Evolutionary conservation across 1,140 invertebrate species (phyloP), one percentile per base, ranked within the genome.

Genomic region (Bombus fervidus): DNA sequence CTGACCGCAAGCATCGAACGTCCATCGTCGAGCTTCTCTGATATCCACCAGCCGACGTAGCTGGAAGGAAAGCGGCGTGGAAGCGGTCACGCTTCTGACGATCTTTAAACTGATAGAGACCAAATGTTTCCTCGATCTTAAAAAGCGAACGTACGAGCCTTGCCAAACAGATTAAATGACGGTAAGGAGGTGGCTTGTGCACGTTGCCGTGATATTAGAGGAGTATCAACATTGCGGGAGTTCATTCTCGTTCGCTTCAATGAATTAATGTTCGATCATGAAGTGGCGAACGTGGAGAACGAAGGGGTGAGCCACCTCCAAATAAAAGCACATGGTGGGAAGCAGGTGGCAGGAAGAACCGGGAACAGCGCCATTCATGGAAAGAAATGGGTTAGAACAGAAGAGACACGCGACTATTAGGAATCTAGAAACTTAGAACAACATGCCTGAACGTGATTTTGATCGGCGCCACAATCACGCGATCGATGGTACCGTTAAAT

Each of bases 191-290:
- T 94, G 87, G 93, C 90, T 86, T 84, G 86, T 75, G 89, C 90
- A 87, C 76, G 93, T 93, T 93, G 91, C 90, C 83, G 84, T 79
- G 92, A 93, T 94, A 94, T 94, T 94, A 94, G 94, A 94, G 92
- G 76, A 94, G 92, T 89, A 94, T 94, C 94, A 94, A 93, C 91
- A 91, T 92, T 88, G 89, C 90, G 89, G 92, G 90, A 89, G 93
- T 93, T 89, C 87, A 83, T 91, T 91, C 77, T 73, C 73, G 83
- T 90, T 31, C 81, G 31, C 59, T 79, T 77, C 72, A 69, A 80
- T 79, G 88, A 89, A 89, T 86, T 81, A 82, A 73, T 37, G 66
- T 83, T 78, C 66, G 37, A 66, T 64, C 25, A 69, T 73, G 64
- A 81, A 64, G 31, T 31, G 12, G 28, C 41, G 68, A 59, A 39